phyloP scores from a whole-genome alignment of 2,797 vertebrate genomes.

The Loris lydekkerianus region DNA sequence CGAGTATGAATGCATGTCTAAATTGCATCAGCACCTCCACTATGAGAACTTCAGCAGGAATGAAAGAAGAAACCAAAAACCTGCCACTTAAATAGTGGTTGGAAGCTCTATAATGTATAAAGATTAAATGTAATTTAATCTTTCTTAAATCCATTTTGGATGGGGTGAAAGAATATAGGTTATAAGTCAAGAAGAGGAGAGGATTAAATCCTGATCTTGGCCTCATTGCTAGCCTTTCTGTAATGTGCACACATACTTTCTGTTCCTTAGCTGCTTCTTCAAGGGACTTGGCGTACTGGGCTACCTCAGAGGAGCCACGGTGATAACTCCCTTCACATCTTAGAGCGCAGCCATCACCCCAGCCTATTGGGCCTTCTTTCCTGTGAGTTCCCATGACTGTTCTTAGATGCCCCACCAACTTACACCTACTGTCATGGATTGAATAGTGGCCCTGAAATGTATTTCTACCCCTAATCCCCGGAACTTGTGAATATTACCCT shows the following conservation, averaged over 20 bases:
- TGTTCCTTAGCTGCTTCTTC: not conserved
- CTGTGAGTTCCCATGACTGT: conserved; percentile 22
- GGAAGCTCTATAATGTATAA: not conserved
- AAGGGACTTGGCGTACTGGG: not conserved
- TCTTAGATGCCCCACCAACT: not conserved
- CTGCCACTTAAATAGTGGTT: not conserved
- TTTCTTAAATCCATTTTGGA: conserved; percentile 25
- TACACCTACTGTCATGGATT: not conserved
- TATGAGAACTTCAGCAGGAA: not conserved
- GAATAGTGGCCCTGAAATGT: not conserved
- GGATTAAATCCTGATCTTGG: not conserved
- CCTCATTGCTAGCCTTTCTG: conserved; percentile 1
- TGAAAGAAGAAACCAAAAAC: conserved; percentile 24
- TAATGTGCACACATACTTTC: not conserved
- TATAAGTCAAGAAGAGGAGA: not conserved
- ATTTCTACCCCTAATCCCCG: not conserved
- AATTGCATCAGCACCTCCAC: not conserved
- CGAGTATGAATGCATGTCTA: not conserved
- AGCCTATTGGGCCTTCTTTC: not conserved
- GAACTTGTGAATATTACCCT: not conserved
- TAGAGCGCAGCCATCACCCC: not conserved
- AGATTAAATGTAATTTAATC: not conserved
- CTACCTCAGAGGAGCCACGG: not conserved
- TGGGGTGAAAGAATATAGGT: not conserved
- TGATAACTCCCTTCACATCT: not conserved